Evolutionary conservation across 2,888 invertebrate species (phyloP).

Genomic region (Cheilosia pagana): DNA sequence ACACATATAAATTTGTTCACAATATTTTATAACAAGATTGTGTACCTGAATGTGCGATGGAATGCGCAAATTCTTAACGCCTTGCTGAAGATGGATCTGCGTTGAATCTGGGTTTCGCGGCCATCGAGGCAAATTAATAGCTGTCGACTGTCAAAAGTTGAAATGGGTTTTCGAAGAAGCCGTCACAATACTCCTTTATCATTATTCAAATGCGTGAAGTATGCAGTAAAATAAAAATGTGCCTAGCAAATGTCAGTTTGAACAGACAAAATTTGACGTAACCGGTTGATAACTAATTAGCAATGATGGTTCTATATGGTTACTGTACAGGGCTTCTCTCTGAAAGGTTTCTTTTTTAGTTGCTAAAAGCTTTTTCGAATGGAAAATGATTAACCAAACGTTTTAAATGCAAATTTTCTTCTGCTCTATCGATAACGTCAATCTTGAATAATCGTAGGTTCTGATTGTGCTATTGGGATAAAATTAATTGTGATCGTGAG

Average conservation of each 20-base stretch:
- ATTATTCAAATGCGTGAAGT: neutral
- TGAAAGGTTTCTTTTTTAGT: neutral
- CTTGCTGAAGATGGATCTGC: neutral
- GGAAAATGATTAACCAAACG: neutral
- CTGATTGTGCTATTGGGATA: neutral
- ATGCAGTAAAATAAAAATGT: neutral
- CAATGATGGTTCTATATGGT: too few species aligned
- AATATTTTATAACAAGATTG: neutral
- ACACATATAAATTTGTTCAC: neutral
- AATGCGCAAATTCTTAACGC: constrained; percentile 6
- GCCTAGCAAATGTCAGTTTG: too few species aligned
- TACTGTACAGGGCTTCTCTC: too few species aligned
- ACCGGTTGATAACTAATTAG: too few species aligned
- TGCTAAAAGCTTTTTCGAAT: neutral
- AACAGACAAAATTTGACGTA: too few species aligned
- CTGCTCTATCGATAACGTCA: neutral
- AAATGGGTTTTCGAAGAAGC: neutral
- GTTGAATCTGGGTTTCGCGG: neutral
- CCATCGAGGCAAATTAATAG: neutral
- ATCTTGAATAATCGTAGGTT: neutral
- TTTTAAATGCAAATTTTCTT: neutral
- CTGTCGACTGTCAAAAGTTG: constrained; percentile 14
- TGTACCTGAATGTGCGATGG: neutral
- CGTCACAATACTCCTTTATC: neutral
- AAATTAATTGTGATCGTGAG: neutral